A percentile compares a stretch with the other conserved stretches of the same genome.
These are phyloP conservation scores for Ranitomeya variabilis DNA, from an alignment of 2,113 vertebrate genomes.

Conservation along the genomic window DNA sequence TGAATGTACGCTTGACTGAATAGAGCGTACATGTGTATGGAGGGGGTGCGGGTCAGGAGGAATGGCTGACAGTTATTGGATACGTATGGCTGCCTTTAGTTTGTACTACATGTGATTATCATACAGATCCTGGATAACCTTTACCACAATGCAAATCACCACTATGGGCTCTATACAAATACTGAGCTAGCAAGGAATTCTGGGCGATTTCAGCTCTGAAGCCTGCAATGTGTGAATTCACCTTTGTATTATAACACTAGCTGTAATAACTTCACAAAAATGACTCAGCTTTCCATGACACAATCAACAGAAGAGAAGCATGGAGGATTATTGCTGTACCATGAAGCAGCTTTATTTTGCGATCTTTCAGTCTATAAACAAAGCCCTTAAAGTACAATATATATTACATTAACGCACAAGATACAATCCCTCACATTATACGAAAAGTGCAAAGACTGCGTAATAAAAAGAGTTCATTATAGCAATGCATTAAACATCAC, in stretches of 20 bases:
- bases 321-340: background rate
- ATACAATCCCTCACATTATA: slow-evolving; percentile 2
- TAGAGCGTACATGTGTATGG: no score
- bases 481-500: background rate
- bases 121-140: background rate
- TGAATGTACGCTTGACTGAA: no score
- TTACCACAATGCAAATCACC: background rate
- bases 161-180: background rate
- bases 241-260: background rate
- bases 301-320: background rate
- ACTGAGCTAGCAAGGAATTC: background rate
- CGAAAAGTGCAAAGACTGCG: slow-evolving; percentile 37
- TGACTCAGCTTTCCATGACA: background rate
- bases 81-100: background rate
- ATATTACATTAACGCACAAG: background rate
- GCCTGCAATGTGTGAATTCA: background rate
- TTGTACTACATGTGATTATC: background rate
- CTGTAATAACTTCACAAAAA: background rate
- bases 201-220: background rate
- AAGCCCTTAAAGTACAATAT: slow-evolving; percentile 34
- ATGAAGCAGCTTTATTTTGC: slow-evolving; percentile 9
- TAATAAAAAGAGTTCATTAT: slow-evolving; percentile 27
- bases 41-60: no score
- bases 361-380: background rate
- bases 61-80: no score